Conservation (phyloP, 2,113 vertebrate genomes). For the Urocynchramus pylzowi region DNA sequence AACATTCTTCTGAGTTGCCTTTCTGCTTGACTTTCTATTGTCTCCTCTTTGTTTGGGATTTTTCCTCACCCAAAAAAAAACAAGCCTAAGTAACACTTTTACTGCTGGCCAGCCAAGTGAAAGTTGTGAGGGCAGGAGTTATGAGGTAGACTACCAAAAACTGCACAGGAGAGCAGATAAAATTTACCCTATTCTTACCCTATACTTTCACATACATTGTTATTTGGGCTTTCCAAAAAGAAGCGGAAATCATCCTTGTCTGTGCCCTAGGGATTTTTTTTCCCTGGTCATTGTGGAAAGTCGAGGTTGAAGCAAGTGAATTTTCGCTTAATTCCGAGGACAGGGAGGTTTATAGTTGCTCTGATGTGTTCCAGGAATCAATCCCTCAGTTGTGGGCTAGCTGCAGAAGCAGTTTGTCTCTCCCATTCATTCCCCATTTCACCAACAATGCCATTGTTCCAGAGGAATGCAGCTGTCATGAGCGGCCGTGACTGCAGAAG, state of each 20-base stretch:
- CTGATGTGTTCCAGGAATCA: constrained; percentile 54
- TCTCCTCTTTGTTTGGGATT: background rate
- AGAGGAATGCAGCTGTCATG: constrained; percentile 50
- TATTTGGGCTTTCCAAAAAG: background rate
- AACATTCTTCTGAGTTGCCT: background rate
- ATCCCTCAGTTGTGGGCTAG: constrained; percentile 43
- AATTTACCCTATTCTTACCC: background rate
- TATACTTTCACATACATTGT: background rate
- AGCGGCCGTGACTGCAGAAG: constrained; percentile 37
- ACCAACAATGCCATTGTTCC: constrained; percentile 60
- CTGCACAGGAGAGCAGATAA: background rate
- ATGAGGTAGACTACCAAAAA: background rate
- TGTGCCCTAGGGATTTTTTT: no score
- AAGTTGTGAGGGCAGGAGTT: background rate
- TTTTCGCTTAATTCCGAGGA: constrained; percentile 8
- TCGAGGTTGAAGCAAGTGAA: constrained; percentile 26
- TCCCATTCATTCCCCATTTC: constrained; percentile 29
- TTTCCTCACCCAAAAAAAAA: background rate
- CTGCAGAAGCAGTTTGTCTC: constrained; percentile 58
- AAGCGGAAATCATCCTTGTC: background rate
- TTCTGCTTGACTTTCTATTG: background rate
- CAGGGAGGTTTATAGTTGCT: constrained; percentile 31
- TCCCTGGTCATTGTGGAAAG: background rate
- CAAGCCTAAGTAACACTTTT: background rate
- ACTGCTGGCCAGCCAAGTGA: background rate